A percentile compares a stretch with the other conserved stretches of the same genome.
These are phyloP conservation scores for Rhynchopsitta pachyrhyncha DNA, from an alignment of 2,113 vertebrate genomes.

Conservation along the genomic window DNA sequence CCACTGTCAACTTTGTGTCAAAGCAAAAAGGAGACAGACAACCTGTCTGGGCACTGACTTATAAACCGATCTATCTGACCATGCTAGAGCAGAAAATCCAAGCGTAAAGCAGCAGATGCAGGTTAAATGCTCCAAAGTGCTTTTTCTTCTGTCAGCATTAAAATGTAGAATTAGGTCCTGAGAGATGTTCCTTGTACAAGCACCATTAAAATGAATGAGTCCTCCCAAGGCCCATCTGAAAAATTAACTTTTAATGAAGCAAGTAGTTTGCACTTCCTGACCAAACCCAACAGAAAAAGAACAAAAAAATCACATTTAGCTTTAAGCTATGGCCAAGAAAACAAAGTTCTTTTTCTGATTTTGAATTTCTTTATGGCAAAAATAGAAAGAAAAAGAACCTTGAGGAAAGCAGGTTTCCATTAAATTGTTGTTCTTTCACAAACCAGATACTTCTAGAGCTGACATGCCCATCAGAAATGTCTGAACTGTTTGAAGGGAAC, in stretches of 20 bases:
- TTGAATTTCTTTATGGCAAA: neutral
- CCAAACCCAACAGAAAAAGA: neutral
- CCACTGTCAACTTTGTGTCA: neutral
- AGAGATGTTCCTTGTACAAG: neutral
- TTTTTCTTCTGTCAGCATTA: neutral
- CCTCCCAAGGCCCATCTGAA: neutral
- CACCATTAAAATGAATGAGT: neutral
- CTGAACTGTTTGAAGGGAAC: neutral
- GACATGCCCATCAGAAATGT: neutral
- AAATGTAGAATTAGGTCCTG: neutral
- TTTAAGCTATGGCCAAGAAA: neutral
- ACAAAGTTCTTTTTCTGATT: neutral
- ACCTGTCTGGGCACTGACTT: neutral
- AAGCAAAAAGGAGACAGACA: neutral
- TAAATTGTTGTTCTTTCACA: neutral
- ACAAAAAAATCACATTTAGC: neutral
- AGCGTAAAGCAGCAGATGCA: neutral
- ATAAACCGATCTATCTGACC: neutral
- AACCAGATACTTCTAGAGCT: neutral
- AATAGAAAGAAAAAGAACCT: neutral
- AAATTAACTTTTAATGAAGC: neutral
- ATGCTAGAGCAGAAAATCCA: neutral
- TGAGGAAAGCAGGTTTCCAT: neutral
- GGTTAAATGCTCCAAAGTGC: neutral
- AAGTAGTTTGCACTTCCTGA: neutral